Evolutionary conservation across 2,888 invertebrate genomes (phyloP).

Genomic region (Leptopilina myrica): DNA sequence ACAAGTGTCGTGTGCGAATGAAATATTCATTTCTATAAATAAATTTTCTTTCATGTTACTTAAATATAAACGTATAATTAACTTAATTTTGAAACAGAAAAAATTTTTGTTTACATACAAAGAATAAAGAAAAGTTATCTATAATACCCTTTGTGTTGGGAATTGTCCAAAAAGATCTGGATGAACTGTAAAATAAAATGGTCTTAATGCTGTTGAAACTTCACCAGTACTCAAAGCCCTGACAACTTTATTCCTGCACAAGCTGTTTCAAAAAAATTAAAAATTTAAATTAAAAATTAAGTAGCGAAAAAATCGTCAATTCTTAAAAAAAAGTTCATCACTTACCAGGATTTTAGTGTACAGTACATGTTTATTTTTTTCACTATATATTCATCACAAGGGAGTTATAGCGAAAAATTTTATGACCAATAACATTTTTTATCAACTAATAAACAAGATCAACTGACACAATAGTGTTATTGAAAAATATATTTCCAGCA

Average conservation of each 20-base stretch:
- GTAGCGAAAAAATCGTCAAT: neutral
- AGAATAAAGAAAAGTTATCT: conserved; percentile 63
- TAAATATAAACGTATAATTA: no score
- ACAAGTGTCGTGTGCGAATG: neutral
- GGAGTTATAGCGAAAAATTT: no score
- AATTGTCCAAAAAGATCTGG: conserved; percentile 96
- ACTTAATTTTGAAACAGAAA: neutral
- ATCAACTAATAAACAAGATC: no score
- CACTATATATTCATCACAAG: no score
- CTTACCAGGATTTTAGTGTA: conserved; percentile 63
- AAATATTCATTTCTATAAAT: conserved; percentile 56
- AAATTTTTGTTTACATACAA: neutral
- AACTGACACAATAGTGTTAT: neutral
- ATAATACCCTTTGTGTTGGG: conserved; percentile 88
- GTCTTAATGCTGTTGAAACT: conserved; percentile 92
- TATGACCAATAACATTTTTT: no score
- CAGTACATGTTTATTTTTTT: conserved; percentile 59
- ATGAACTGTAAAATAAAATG: conserved; percentile 97
- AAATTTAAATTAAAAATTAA: neutral
- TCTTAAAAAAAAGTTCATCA: neutral
- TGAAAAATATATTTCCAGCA: no score
- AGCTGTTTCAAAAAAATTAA: conserved; percentile 57
- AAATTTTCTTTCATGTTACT: conserved; percentile 36
- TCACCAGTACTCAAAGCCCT: conserved; percentile 85
- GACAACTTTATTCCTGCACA: conserved; percentile 67